Evolutionary conservation across 2,113 vertebrate species (phyloP).

Genomic region (Rhipidura dahli): DNA sequence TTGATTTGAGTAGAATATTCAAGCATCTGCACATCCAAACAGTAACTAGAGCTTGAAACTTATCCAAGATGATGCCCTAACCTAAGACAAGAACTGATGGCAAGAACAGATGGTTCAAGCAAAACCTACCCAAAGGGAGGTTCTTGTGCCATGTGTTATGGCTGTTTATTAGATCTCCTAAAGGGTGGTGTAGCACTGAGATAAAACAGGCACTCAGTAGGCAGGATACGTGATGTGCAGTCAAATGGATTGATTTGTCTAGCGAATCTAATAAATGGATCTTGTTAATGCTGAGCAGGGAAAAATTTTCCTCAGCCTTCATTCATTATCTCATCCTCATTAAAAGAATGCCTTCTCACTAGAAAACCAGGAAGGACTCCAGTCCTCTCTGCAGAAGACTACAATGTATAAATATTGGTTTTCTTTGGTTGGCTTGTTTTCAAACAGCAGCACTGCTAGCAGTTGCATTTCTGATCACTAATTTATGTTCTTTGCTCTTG

Average conservation of each 20-base stretch:
- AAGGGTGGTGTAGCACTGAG: constrained; percentile 31
- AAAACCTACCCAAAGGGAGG: constrained; percentile 60
- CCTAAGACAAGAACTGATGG: constrained; percentile 42
- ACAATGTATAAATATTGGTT: constrained; percentile 34
- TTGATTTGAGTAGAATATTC: constrained; percentile 6
- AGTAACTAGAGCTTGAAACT: constrained; percentile 10
- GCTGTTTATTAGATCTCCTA: constrained; percentile 62
- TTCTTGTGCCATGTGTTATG: constrained; percentile 35
- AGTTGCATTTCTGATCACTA: constrained; percentile 14
- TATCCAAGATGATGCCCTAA: constrained; percentile 15
- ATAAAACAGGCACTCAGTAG: constrained; percentile 65
- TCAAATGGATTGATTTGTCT: constrained; percentile 75
- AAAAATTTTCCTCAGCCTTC: constrained; percentile 57
- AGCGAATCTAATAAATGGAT: constrained; percentile 71
- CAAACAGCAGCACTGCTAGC: constrained; percentile 26
- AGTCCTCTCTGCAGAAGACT: constrained; percentile 15
- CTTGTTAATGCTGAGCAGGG: constrained; percentile 66
- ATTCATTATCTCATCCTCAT: constrained; percentile 71
- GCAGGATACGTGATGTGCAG: constrained; percentile 69
- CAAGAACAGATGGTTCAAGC: constrained; percentile 71
- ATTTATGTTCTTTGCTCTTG: not conserved
- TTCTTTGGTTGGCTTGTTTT: constrained; percentile 47
- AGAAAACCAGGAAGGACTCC: constrained; percentile 27
- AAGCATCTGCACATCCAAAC: not conserved
- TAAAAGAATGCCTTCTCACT: constrained; percentile 50